Conservation (phyloP, 1,140 invertebrate genomes). For the Myzus persicae region DNA sequence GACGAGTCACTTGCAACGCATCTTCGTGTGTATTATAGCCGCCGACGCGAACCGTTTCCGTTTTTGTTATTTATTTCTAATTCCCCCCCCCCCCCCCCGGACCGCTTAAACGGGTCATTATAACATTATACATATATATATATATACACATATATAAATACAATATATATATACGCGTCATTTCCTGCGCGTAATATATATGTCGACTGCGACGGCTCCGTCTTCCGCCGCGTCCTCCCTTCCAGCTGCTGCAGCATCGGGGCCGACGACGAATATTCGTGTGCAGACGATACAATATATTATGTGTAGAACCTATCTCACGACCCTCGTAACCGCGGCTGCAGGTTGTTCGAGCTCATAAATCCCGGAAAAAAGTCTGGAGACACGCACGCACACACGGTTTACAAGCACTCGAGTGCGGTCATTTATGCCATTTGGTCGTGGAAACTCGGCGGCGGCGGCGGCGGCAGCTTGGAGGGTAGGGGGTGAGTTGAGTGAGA, state of each 20-base stretch:
- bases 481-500: background rate
- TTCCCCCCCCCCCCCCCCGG: background rate
- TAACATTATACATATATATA: background rate
- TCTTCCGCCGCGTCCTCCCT: background rate
- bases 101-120: slow-evolving; percentile 15
- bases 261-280: background rate
- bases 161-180: background rate
- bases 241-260: slow-evolving; percentile 13
- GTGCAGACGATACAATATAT: background rate
- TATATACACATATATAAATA: background rate
- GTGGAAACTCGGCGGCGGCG: background rate
- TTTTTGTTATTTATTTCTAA: background rate
- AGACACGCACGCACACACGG: background rate
- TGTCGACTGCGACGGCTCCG: background rate
- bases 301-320: slow-evolving; percentile 43
- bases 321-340: slow-evolving; percentile 11
- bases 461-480: background rate
- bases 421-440: slow-evolving; percentile 27
- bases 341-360: slow-evolving; percentile 32
- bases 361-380: slow-evolving; percentile 44
- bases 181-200: background rate
- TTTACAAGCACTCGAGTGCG: background rate
- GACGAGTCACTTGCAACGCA: too few species aligned
- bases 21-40: background rate
- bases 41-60: slow-evolving; percentile 8